A percentile compares a stretch with the other conserved stretches of the same genome.
phyloP scores from a whole-genome alignment of 2,797 vertebrate genomes.

The Chiroxiphia lanceolata region DNA sequence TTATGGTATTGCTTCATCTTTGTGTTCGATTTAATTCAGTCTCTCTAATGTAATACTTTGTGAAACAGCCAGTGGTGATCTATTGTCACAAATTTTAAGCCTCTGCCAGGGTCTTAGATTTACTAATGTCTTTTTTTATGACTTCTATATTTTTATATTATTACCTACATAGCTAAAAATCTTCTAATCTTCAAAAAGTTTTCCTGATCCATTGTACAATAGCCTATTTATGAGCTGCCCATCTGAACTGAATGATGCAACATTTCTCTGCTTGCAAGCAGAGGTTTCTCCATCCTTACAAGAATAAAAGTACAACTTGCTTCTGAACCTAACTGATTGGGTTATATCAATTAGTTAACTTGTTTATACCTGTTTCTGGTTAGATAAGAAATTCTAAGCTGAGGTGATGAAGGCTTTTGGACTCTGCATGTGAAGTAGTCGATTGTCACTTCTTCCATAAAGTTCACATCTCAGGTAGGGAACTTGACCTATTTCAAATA shows the following conservation, averaged over 20 bases:
- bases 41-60: neutral
- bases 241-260: neutral
- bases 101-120: neutral
- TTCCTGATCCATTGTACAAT: neutral
- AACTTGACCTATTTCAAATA: neutral
- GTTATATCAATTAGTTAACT: neutral
- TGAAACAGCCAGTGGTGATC: neutral
- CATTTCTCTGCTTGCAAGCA: neutral
- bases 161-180: neutral
- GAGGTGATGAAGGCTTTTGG: neutral
- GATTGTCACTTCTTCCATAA: neutral
- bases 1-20: neutral
- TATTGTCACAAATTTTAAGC: neutral
- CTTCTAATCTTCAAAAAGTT: neutral
- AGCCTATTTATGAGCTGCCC: neutral
- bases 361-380: neutral
- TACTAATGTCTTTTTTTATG: neutral
- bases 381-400: neutral
- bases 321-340: neutral
- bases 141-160: neutral
- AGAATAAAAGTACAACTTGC: neutral
- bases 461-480: neutral
- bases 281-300: neutral
- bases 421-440: neutral
- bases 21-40: neutral